These are phyloP conservation scores for Hoplodrina ambigua DNA, from an alignment of 2,888 invertebrate genomes.

Conservation along the genomic window DNA sequence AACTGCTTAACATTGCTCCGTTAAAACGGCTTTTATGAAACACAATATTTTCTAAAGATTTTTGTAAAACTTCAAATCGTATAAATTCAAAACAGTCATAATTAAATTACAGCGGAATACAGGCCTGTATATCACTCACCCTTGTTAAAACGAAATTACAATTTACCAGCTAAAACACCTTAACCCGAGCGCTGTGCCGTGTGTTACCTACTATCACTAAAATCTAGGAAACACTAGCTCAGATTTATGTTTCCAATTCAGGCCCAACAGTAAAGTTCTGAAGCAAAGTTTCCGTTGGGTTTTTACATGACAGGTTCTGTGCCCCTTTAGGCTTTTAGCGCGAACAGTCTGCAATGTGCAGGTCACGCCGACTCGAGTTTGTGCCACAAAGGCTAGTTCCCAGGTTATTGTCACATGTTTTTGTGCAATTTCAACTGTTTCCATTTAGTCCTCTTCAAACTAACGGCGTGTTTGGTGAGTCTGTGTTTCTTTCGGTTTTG, in stretches of 20 bases:
- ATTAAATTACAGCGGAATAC: neutral
- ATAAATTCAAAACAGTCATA: neutral
- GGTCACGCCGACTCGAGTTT: constrained; percentile 26
- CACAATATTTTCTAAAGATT: no score
- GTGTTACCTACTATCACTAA: neutral
- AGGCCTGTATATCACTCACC: neutral
- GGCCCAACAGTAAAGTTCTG: neutral
- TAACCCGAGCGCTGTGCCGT: neutral
- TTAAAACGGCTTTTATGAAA: no score
- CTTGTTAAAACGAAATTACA: constrained; percentile 9
- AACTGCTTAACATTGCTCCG: no score
- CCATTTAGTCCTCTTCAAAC: constrained; percentile 29
- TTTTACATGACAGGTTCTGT: constrained; percentile 23
- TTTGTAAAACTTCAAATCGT: no score
- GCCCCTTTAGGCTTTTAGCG: constrained; percentile 36
- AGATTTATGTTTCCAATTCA: constrained; percentile 38
- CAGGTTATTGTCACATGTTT: constrained; percentile 20
- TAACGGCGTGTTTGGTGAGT: constrained; percentile 16
- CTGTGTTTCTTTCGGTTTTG: constrained; percentile 1
- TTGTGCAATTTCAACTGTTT: constrained; percentile 44
- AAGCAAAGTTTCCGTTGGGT: constrained; percentile 11
- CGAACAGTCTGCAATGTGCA: constrained; percentile 18
- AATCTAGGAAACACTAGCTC: constrained; percentile 7
- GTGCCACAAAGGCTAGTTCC: constrained; percentile 46
- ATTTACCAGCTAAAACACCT: neutral